These are phyloP conservation scores for Sialia sialis DNA, from an alignment of 2,113 vertebrate species.

Conservation along the genomic window DNA sequence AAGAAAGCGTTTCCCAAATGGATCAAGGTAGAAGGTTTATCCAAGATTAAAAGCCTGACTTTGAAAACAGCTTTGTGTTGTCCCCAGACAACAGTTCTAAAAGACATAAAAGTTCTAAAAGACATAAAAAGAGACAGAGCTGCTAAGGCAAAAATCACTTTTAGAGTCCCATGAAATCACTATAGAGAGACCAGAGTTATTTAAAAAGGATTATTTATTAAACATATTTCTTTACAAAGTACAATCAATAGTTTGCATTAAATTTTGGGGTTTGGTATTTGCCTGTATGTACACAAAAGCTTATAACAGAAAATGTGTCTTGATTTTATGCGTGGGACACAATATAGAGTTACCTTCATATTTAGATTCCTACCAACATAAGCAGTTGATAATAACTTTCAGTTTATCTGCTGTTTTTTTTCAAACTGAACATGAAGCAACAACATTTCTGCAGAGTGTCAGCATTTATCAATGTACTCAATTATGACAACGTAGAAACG, in stretches of 20 bases:
- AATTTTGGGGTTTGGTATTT: slow-evolving; percentile 47
- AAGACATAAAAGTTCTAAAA: not conserved
- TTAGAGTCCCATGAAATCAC: slow-evolving; percentile 42
- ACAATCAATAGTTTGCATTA: slow-evolving; percentile 74
- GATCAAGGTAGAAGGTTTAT: slow-evolving; percentile 66
- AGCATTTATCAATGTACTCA: slow-evolving; percentile 37
- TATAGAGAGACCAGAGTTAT: slow-evolving; percentile 50
- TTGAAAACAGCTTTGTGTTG: slow-evolving; percentile 4
- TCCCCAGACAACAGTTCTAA: not conserved
- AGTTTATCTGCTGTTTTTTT: slow-evolving; percentile 1
- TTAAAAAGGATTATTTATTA: slow-evolving; percentile 83
- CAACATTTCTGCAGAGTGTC: slow-evolving; percentile 28
- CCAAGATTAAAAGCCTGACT: slow-evolving; percentile 59
- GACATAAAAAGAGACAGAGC: not conserved
- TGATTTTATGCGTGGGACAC: slow-evolving; percentile 58
- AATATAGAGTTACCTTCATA: slow-evolving; percentile 33
- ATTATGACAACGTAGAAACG: slow-evolving; percentile 28
- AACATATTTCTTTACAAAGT: slow-evolving; percentile 79
- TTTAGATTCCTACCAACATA: slow-evolving; percentile 29
- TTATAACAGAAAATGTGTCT: slow-evolving; percentile 64
- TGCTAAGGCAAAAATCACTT: not conserved
- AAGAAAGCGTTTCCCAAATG: slow-evolving; percentile 63
- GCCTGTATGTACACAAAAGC: slow-evolving; percentile 72
- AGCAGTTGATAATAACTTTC: slow-evolving; percentile 33
- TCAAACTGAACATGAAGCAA: not conserved